Evolutionary conservation across 92 coral and sea anemone species (phyloP), one percentile per base, ranked within the genome.

Genomic region (Siderastrea radians): DNA sequence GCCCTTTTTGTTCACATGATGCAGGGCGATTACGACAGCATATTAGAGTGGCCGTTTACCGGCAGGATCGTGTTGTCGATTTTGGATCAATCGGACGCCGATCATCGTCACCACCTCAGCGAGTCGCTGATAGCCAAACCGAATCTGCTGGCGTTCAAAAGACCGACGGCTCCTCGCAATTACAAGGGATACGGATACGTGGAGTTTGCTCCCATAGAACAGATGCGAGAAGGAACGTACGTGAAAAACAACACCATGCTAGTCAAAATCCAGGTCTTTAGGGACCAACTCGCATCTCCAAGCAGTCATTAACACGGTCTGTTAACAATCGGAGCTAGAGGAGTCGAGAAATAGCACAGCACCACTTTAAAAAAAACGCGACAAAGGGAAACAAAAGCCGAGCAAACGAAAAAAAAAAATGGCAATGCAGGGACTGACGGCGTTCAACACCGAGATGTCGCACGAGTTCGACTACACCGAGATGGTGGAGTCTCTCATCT

Each of bases 1-100:
- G 92, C 97, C 43, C 68, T 94, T 13, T 94, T 92, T 68, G 91
- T 94, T 10, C 97, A 94, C 87, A 92, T 94, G 97, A 83, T 91
- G 92, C 84, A 77, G 64, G 89, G 86, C 1, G 83, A 79, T 7
- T 90, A 86, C 82, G 94, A 93, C 14, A 90, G 47, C 65, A 83
- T 90, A 48, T 69, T 92, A 52, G 92, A 89, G 44, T 94, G 98
- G 98, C 98, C 98, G 0, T 92, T 94, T 75, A 87, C 94, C 15
- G 94, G 98, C 12, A 63, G 94, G n/a, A 92, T 92, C 13, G 77
- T 91, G 49, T 64, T 94, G 50, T 82, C 98, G 61, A 90, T 94
- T 17, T 84, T 94, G 48, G 95, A 92, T 72, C 95, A 94, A 7
- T 9, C 3, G 65, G 38, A 26, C 38, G 38, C 38, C 38, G 38